These are phyloP conservation scores for Chionis minor DNA, from an alignment of 2,113 vertebrate genomes.

Conservation along the genomic window DNA sequence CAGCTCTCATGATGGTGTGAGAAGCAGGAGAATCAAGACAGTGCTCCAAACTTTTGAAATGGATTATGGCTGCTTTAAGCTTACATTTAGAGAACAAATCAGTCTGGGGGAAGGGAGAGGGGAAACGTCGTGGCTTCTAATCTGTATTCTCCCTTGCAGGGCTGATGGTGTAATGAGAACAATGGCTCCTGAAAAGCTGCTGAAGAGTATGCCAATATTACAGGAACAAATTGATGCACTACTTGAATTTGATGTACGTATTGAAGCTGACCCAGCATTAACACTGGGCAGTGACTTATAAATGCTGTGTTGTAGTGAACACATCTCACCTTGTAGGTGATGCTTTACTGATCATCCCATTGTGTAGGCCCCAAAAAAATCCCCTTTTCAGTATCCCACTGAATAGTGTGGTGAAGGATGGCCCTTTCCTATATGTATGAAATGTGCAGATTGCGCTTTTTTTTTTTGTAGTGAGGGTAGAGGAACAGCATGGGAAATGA, in stretches of 20 bases:
- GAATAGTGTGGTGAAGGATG: neutral
- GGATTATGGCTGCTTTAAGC: neutral
- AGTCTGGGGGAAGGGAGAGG: neutral
- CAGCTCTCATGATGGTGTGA: neutral
- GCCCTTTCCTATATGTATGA: neutral
- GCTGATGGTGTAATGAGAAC: constrained; percentile 96
- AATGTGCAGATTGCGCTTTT: neutral
- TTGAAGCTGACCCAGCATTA: neutral
- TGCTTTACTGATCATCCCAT: neutral
- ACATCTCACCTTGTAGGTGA: neutral
- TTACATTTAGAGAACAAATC: neutral
- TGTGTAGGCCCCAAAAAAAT: neutral
- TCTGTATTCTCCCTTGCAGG: constrained; percentile 69
- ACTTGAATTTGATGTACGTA: constrained; percentile 95
- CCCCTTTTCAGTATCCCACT: neutral
- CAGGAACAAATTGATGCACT: constrained; percentile 96
- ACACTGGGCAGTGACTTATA: neutral
- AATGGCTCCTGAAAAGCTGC: constrained; percentile 93
- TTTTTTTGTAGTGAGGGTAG: neutral
- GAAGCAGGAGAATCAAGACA: neutral
- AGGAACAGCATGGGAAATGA: neutral
- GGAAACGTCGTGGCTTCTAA: neutral
- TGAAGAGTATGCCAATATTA: constrained; percentile 95
- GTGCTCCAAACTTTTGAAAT: neutral
- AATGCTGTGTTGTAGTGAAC: neutral